Conservation (phyloP, 2,888 invertebrate species). For the Drosophila colorata region DNA sequence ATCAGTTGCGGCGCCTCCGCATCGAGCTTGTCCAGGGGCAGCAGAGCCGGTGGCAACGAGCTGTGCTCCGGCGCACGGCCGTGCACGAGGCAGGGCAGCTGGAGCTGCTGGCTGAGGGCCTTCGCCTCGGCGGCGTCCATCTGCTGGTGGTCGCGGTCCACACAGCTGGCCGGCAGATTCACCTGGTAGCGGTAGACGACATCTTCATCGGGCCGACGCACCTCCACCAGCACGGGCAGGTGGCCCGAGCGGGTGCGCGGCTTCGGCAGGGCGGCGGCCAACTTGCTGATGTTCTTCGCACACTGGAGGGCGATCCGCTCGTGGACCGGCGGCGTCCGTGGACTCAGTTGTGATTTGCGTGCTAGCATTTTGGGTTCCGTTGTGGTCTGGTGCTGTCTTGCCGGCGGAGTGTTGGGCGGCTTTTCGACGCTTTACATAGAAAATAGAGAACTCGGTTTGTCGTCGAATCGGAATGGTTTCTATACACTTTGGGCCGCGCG, state of each 20-base stretch:
- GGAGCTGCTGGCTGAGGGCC: conserved; percentile 25
- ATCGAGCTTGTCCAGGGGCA: background rate
- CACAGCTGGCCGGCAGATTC: conserved; percentile 43
- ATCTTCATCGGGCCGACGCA: conserved; percentile 49
- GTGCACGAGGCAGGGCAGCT: conserved; percentile 40
- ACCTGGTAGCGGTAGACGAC: conserved; percentile 58
- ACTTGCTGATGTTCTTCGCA: conserved; percentile 51
- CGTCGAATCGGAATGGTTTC: conserved; percentile 49
- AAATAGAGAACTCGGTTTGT: conserved; percentile 48
- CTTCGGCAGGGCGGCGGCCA: conserved; percentile 47
- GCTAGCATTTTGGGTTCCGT: conserved; percentile 43
- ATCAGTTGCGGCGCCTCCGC: conserved; percentile 20
- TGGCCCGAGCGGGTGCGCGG: conserved; percentile 41
- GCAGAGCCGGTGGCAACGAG: background rate
- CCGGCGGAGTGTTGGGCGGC: conserved; percentile 22
- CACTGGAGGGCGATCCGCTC: conserved; percentile 62
- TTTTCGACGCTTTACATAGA: conserved; percentile 53
- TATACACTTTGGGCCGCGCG: conserved; percentile 51
- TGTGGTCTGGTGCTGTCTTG: conserved; percentile 13
- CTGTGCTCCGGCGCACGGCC: background rate
- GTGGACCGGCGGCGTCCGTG: conserved; percentile 45
- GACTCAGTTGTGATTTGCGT: conserved; percentile 21
- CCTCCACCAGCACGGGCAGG: conserved; percentile 63
- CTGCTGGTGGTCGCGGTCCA: background rate
- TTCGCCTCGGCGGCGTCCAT: conserved; percentile 11